These are phyloP conservation scores for Xyrauchen texanus DNA, from an alignment of 2,113 vertebrate genomes.

Conservation along the genomic window DNA sequence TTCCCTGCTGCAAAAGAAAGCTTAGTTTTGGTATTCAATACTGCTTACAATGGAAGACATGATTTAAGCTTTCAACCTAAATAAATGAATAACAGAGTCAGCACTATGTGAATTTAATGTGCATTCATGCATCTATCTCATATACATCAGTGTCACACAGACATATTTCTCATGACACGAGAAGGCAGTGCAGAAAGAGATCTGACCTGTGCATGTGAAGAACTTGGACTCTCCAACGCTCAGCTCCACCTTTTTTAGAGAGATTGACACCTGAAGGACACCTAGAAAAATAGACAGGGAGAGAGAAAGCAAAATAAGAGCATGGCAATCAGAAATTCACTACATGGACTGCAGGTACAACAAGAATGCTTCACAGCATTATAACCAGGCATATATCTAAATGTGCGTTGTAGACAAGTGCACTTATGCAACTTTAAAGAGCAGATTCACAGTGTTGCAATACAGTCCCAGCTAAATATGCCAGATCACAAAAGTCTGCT, in stretches of 20 bases:
- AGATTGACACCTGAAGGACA: constrained; percentile 95
- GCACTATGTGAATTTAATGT: background rate
- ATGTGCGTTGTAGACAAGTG: too few species aligned
- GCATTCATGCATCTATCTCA: constrained; percentile 7
- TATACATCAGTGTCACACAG: background rate
- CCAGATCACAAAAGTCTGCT: too few species aligned
- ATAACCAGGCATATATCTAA: too few species aligned
- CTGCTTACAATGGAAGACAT: background rate
- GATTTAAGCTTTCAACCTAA: background rate
- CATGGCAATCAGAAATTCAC: constrained; percentile 34
- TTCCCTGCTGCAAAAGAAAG: background rate
- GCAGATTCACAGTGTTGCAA: too few species aligned
- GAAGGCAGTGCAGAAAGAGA: background rate
- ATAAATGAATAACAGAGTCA: background rate
- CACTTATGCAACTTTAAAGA: too few species aligned
- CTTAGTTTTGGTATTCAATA: constrained; percentile 1
- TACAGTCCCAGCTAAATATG: too few species aligned
- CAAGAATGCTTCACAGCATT: constrained; percentile 5
- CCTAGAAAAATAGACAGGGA: constrained; percentile 71
- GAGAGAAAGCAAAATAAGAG: constrained; percentile 47
- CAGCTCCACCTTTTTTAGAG: constrained; percentile 95
- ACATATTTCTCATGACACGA: background rate
- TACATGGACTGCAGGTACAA: constrained; percentile 17
- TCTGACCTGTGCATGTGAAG: constrained; percentile 95
- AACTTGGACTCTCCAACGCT: constrained; percentile 98